A percentile compares a stretch with the other conserved stretches of the same genome.
These are phyloP conservation scores for Ceratosolen solmsi DNA, from an alignment of 1,140 invertebrate genomes.

Conservation along the genomic window DNA sequence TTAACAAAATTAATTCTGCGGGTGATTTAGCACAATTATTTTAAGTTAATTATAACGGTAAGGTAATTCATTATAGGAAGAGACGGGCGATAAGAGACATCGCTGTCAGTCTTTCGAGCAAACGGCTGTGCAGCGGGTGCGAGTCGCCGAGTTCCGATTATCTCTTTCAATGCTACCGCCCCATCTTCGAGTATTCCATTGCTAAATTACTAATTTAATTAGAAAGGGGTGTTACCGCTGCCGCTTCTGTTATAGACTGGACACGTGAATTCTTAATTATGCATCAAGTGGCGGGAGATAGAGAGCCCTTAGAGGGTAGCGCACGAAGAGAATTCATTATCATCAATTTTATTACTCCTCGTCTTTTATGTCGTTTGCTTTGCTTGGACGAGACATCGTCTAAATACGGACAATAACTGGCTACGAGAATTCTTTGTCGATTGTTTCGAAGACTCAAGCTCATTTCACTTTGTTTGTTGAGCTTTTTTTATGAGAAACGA, in stretches of 20 bases:
- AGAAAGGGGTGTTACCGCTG: conserved; percentile 20
- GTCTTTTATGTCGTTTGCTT: conserved; percentile 21
- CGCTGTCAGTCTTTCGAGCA: conserved; percentile 27
- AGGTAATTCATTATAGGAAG: conserved; percentile 31
- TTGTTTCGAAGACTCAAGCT: neutral
- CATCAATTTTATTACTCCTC: conserved; percentile 44
- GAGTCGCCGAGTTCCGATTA: neutral
- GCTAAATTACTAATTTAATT: conserved; percentile 53
- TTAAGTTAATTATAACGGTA: conserved; percentile 29
- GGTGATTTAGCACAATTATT: neutral
- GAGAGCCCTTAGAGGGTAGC: neutral
- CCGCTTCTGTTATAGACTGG: neutral
- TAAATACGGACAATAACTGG: conserved; percentile 27
- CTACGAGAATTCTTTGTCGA: neutral
- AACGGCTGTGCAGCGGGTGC: neutral
- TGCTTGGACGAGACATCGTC: neutral
- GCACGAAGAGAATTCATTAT: conserved; percentile 13
- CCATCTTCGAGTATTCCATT: conserved; percentile 36
- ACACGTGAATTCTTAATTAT: conserved; percentile 47
- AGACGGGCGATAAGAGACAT: conserved; percentile 11
- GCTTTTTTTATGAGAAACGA: conserved; percentile 35
- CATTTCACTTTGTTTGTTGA: neutral
- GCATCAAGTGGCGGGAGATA: conserved; percentile 3
- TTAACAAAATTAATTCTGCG: neutral
- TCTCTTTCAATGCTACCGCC: neutral